Base-by-base conservation (phyloP, 2,797 vertebrate species). In the Rhinichthys osculus region DNA sequence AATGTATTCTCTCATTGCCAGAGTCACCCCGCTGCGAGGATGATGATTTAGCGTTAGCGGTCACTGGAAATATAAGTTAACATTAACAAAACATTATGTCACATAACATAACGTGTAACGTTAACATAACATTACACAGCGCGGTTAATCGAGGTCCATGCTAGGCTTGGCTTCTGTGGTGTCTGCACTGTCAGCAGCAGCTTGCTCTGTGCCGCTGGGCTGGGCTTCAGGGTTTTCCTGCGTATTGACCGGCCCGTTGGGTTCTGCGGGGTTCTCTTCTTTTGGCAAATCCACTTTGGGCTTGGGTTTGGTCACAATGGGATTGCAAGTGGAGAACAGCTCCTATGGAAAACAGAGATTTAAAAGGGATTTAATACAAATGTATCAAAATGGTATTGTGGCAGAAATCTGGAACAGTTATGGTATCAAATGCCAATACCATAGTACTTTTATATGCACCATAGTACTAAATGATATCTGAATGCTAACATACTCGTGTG, bases 271-370 rank as follows among this genome's bases (percentile, higher is more conserved):
- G 23, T 96, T 95, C 44, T 99, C 97, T 38, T 99, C 98, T 93
- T 98, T 99, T 0, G 98, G 98, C 84, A 96, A 95, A 84, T 99
- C 98, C 81, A 98, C 97, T 93, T 97, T 99, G 91, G 98, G 98
- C 90, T 98, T 99, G 64, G 98, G 97, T 93, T 98, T 99, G 91
- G 94, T 96, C 93, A 97, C 95, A 70, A 96, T 93, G 2, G 97
- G 96, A 86, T 99, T 98, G 93, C 98, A 95, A 71, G 85, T 86
- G 5, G 93, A 91, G 85, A 95, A 95, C 40, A 96, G 90, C 88
- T 96, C 95, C 95, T 96, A 81, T 70, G n/a, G 9, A 70, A 73
- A n/a, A 82, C 11, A 42, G 9, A 5, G 30, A 35, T 35, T 35
- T 35, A 35, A 35, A 72, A 44, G 14, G 11, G 19, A 69, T 64